Evolutionary conservation across 1,140 invertebrate genomes (phyloP), one percentile per base, ranked within the genome.

Genomic region (Anthonomus grandis): DNA sequence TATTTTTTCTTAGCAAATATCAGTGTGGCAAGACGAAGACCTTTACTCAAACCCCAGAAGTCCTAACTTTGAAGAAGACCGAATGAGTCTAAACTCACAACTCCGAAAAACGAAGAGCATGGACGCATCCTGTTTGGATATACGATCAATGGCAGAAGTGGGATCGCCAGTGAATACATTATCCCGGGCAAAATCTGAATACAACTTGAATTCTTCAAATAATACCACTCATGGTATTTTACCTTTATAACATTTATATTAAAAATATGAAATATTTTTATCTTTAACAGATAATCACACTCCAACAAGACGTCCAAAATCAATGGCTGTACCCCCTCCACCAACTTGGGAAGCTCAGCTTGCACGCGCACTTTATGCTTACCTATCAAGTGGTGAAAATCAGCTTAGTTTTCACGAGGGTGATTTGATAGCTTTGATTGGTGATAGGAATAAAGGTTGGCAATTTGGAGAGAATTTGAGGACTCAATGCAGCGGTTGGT

Each of bases 391-490:
- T 47, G 90, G 90, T 4, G 92, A 95, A 64, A 93, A 93, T 76
- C 93, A 95, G 75, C 79, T 95, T 27, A 91, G 88, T 66, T 96
- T 95, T 75, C 83, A 90, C 51, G 91, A 95, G 75, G 91, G 91
- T 59, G 93, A 96, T 74, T 78, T 91, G 48, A 87, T 96, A 18
- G 86, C 89, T 5, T 73, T 95, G 57, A 86, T 95, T 60, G 93
- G 92, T 70, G 91, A 93, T 64, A 81, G 91, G 57, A 93, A 90
- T 67, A 93, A 94, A 71, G 93, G 93, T 37, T 97, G 93, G 93
- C 93, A 96, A 72, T 96, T 93, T 70, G 93, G 93, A 18, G 91
- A 95, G 71, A 95, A 96, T 74, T 74, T 92, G 55, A 79, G 91
- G 12, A 94, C 89, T 18, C 89, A 93, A 70, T 83, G 89, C 65